Evolutionary conservation across 2,888 invertebrate genomes (phyloP), one percentile per base, ranked within the genome.

Genomic region (Orthosia cruda): DNA sequence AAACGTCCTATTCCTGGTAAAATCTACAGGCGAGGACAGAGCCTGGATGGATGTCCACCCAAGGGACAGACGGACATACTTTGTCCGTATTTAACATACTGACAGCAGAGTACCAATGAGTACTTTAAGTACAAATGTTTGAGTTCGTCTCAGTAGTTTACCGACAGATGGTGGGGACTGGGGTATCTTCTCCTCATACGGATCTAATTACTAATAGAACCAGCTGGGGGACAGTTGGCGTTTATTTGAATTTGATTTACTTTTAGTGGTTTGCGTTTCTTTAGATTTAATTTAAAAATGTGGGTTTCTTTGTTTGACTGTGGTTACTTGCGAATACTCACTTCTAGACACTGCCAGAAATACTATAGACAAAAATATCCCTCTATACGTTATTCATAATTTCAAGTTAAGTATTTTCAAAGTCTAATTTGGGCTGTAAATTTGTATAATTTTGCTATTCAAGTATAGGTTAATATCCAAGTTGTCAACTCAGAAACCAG

Each of bases 151-250:
- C 64, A 58, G 40, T 80, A 55, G 66, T 57, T 26, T 40, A 12
- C 23, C 55, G 76, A 80, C 87, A 87, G 87, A 88, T 87, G 87
- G 77, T 59, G 40, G 61, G 76, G 71, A 40, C 40, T 40, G 76
- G 78, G 76, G 71, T 77, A 79, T 72, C 77, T 77, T 80, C 66
- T 74, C 62, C 64, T 72, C 75, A 81, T 69, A 80, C 74, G 81
- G 67, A 86, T 87, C 87, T 81, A 71, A 83, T 87, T 87, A 88
- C 88, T 54, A 77, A 77, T 76, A 80, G 78, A 61, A 20, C 23
- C 80, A 87, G 81, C 80, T 87, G 83, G 45, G 61, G 54, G 32
- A 40, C 69, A 58, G 63, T 78, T 68, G 83, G 63, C 16, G 11
- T 66, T 66, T 67, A 52, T 77, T 79, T 77, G 55, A 61, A n/a